phyloP scores from a whole-genome alignment of 1,140 invertebrate species.

The Parasteatoda tepidariorum region DNA sequence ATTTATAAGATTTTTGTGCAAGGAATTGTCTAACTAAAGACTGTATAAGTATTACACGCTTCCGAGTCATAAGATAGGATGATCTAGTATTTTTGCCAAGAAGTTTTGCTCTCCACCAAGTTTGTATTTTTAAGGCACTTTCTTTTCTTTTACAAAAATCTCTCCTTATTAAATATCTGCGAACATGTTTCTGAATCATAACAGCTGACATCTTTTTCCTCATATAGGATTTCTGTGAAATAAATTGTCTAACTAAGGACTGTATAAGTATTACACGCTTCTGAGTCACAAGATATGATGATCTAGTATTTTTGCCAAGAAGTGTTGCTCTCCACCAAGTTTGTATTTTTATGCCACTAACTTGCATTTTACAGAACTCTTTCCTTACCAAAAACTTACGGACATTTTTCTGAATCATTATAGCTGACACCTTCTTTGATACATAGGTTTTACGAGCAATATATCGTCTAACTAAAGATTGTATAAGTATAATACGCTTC shows the following conservation, averaged over 20 bases:
- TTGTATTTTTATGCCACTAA: conserved; percentile 8
- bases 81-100: neutral
- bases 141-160: neutral
- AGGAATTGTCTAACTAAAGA: neutral
- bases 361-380: neutral
- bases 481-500: neutral
- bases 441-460: neutral
- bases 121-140: neutral
- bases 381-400: neutral
- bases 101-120: neutral
- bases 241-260: neutral
- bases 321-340: neutral
- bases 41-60: neutral
- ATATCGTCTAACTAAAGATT: neutral
- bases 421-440: neutral
- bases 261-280: neutral
- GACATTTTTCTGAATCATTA: neutral
- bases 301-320: neutral
- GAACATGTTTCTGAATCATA: conserved; percentile 34
- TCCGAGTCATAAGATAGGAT: neutral
- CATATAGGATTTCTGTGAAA: conserved; percentile 11
- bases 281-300: neutral
- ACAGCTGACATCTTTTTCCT: neutral
- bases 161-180: neutral
- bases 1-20: neutral